Base-by-base conservation (phyloP, 2,797 vertebrate genomes). In the Chelon auratus region DNA sequence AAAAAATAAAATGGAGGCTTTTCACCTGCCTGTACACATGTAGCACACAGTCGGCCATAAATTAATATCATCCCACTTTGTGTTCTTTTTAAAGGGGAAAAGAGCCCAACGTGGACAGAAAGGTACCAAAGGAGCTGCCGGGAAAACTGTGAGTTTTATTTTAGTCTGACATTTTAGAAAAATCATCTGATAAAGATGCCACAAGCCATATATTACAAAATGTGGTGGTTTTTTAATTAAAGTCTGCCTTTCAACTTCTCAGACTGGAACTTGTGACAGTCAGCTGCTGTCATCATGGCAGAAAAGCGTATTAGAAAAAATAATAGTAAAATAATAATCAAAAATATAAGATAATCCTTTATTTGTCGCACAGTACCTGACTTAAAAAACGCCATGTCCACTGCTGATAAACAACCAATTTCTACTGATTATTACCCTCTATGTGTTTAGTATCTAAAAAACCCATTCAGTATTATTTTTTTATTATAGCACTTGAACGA, bases 41-140 rank as follows among this genome's bases (percentile, higher is more conserved):
- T 24, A 51, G 14, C 14, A 5, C 1, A 14, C 11, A 12, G 39
- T 40, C 10, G 0, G 17, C 42, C 5, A 8, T 17, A 15, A 43
- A 43, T 43, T 43, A 14, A 15, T 40, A 12, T 47, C 14, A 17
- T 54, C 36, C 30, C 18, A 52, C 15, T 17, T 3, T 36, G 1
- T 53, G 18, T 47, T 68, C 22, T 77, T 70, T 14, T 24, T 73
- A 10, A 85, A 95, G 95, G 94, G 93, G 17, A 72, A 71, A 55
- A 47, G 8, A 17, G 89, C 73, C 26, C 56, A 56, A 7, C 17
- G 56, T 62, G 93, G 93, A 83, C 81, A 9, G 0, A 91, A 40
- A 68, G 95, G 94, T 52, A 80, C 47, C 26, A 92, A 88, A 81
- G 94, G 94, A 53, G 13, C 11, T 33, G 2, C 54, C 60, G 94